Base-by-base conservation (phyloP, 1,140 invertebrate genomes). In the Samia ricini region DNA sequence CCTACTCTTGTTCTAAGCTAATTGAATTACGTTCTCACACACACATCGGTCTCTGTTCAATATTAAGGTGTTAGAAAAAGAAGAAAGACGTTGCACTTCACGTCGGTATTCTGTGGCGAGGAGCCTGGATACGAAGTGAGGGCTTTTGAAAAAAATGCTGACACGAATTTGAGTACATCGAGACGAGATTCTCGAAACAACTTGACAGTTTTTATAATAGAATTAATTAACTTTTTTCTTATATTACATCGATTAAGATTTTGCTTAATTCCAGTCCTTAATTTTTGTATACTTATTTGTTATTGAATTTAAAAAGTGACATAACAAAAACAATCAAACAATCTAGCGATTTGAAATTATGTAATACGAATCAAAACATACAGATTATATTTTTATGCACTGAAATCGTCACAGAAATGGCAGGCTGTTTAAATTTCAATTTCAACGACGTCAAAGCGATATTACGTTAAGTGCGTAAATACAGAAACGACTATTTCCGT, bases 131-230 rank as follows among this genome's bases (percentile, higher is more conserved):
- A 64, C 64, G 51, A 23, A 62, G 67, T 84, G 83, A 70, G 52
- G 52, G 77, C 80, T 62, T 83, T 87, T 66, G 64, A 71, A 68
- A n/a, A 42, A 75, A 81, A 58, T 50, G 84, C 83, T 85, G 85
- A 87, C 77, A 65, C 72, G 67, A 68, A 73, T 61, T 61, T 60
- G 56, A 22, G 57, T 56, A 24, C 70, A 61, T 72, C 15, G 68
- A 66, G 74, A 76, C 61, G 69, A 75, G 57, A 24, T 71, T 74
- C 83, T 88, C 62, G 58, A 79, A 67, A 66, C 67, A 72, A 85
- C 86, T 89, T 86, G 82, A 87, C 86, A 79, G 83, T 76, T 75
- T 79, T 81, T 73, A 71, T 69, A 65, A 64, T 66, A 59, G 66
- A 79, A 81, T 81, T 71, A 4, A 21, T 51, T 51, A 22, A 20